Evolutionary conservation across 2,797 vertebrate species (phyloP).

Genomic region (Centropyge bicolor): DNA sequence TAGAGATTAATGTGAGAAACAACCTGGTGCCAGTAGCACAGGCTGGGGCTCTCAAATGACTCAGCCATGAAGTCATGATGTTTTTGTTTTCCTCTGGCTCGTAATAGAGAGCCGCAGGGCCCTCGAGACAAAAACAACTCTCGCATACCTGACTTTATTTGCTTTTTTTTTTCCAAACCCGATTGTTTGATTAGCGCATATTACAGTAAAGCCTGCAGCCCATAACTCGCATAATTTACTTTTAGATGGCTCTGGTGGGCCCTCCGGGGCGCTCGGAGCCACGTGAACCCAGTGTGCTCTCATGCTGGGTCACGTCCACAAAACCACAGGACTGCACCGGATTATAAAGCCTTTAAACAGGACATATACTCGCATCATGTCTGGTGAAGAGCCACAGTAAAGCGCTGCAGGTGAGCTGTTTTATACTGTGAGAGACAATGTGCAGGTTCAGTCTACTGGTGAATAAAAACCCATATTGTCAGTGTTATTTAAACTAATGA

Average conservation of each 20-base stretch:
- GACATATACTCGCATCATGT: slow-evolving; percentile 1
- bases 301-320: slow-evolving; percentile 5
- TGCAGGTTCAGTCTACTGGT: not conserved
- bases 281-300: slow-evolving; percentile 9
- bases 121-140: slow-evolving; percentile 54
- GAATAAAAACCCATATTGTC: not conserved
- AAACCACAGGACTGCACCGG: not conserved
- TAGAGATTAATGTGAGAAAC: slow-evolving; percentile 40
- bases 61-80: slow-evolving; percentile 59
- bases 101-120: slow-evolving; percentile 60
- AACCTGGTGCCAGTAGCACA: slow-evolving; percentile 36
- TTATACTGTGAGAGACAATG: slow-evolving; percentile 4
- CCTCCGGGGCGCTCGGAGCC: not conserved
- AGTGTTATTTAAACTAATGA: not conserved
- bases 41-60: slow-evolving; percentile 53
- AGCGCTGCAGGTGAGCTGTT: slow-evolving; percentile 24
- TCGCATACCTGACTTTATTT: slow-evolving; percentile 73
- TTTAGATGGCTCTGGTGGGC: slow-evolving; percentile 39
- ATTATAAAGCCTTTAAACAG: slow-evolving; percentile 30
- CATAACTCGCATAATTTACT: slow-evolving; percentile 48
- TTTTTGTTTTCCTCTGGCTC: slow-evolving; percentile 67
- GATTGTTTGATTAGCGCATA: slow-evolving; percentile 71
- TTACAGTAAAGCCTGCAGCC: slow-evolving; percentile 61
- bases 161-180: slow-evolving; percentile 18
- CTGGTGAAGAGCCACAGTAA: slow-evolving; percentile 3